Evolutionary conservation across 2,113 vertebrate genomes (phyloP).

Genomic region (Ursus arctos): DNA sequence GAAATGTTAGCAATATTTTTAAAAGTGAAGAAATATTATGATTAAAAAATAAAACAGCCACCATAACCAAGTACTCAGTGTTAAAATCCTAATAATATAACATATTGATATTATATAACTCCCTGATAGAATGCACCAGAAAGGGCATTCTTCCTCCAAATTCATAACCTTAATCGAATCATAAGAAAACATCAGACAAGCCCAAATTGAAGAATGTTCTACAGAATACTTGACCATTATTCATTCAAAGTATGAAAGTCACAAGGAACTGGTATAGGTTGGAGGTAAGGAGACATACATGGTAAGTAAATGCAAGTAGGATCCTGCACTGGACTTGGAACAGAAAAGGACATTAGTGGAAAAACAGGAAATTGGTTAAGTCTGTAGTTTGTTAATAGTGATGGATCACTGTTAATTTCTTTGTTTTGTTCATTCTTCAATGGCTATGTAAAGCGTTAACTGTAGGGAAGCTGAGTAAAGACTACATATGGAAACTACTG

Average conservation of each 20-base stretch:
- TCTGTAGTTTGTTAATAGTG: background rate
- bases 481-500: background rate
- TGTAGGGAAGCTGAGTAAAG: background rate
- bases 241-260: conserved; percentile 1
- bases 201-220: background rate
- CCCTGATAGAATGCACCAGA: background rate
- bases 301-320: background rate
- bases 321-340: background rate
- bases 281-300: background rate
- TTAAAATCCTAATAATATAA: background rate
- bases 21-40: background rate
- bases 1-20: background rate
- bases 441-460: background rate
- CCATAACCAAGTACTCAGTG: background rate
- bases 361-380: background rate
- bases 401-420: background rate
- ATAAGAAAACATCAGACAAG: background rate
- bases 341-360: background rate
- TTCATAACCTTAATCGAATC: background rate
- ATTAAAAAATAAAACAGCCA: background rate
- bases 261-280: background rate
- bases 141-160: background rate
- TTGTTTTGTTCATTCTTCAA: background rate
- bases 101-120: background rate
- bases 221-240: background rate